These are phyloP conservation scores for Platysternon megacephalum DNA, from an alignment of 2,113 vertebrate genomes.

Conservation along the genomic window DNA sequence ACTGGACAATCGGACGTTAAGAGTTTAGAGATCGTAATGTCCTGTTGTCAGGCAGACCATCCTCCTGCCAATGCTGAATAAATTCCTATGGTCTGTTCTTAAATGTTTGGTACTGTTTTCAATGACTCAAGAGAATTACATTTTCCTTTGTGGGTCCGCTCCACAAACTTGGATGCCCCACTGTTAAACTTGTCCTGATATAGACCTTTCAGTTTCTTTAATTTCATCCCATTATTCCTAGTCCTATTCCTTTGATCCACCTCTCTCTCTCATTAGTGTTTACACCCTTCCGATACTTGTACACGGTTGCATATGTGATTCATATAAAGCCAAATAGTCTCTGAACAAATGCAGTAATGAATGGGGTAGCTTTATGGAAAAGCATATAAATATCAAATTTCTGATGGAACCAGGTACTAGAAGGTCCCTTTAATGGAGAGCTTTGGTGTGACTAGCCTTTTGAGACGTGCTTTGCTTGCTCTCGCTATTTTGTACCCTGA, in stretches of 20 bases:
- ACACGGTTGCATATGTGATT: conserved; percentile 16
- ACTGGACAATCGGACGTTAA: background rate
- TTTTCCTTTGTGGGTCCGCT: background rate
- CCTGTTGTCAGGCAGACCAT: background rate
- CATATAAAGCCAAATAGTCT: background rate
- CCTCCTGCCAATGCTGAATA: background rate
- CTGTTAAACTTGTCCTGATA: background rate
- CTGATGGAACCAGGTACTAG: conserved; percentile 60
- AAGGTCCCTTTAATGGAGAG: conserved; percentile 51
- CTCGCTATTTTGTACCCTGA: conserved; percentile 49
- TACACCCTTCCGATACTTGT: background rate
- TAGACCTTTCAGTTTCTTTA: background rate
- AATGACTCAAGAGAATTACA: background rate
- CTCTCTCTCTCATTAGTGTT: conserved; percentile 23
- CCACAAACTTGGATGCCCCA: background rate
- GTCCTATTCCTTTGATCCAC: background rate
- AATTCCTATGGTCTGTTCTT: background rate
- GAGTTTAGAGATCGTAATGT: background rate
- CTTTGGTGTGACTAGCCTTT: conserved; percentile 41
- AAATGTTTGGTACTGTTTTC: background rate
- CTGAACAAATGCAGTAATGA: background rate
- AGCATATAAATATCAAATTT: conserved; percentile 57
- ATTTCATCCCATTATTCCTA: background rate
- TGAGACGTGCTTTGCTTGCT: conserved; percentile 24
- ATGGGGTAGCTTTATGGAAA: conserved; percentile 18